Conservation (phyloP, 2,888 invertebrate genomes). For the Nymphalis urticae region DNA sequence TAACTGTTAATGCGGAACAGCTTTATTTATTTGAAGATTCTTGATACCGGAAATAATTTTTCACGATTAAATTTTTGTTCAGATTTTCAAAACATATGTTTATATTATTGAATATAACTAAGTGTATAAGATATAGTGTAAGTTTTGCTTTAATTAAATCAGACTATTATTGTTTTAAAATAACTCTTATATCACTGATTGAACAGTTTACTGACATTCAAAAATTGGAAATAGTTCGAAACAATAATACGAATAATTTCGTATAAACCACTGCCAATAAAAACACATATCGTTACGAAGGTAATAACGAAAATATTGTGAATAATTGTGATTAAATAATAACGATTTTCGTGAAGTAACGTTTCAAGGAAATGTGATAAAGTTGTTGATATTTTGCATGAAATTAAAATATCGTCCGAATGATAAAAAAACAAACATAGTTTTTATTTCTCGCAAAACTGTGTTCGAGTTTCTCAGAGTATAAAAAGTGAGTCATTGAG, state of each 20-base stretch:
- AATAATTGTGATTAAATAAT: conserved; percentile 20
- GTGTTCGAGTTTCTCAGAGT: conserved; percentile 23
- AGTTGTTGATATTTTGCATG: conserved; percentile 18
- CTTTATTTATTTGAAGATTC: conserved; percentile 28
- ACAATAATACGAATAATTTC: conserved; percentile 11
- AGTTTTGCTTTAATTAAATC: background rate
- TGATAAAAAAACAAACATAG: conserved; percentile 19
- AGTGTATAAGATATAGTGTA: background rate
- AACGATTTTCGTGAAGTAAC: conserved; percentile 21
- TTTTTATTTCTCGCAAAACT: conserved; percentile 20
- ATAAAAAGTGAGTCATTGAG: conserved; percentile 40
- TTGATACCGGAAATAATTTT: conserved; percentile 22
- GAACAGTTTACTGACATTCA: background rate
- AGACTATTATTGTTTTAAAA: conserved; percentile 2
- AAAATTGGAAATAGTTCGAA: background rate
- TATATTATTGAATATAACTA: no score
- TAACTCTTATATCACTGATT: conserved; percentile 1
- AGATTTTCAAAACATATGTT: background rate
- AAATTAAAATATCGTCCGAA: conserved; percentile 17
- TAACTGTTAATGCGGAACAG: conserved; percentile 24
- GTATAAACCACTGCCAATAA: conserved; percentile 14
- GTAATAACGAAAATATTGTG: conserved; percentile 17
- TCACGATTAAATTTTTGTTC: conserved; percentile 1
- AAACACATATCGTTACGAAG: conserved; percentile 13
- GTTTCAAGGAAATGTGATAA: conserved; percentile 27